Evolutionary conservation across 2,888 invertebrate species (phyloP).

Genomic region (Meta bourneti): DNA sequence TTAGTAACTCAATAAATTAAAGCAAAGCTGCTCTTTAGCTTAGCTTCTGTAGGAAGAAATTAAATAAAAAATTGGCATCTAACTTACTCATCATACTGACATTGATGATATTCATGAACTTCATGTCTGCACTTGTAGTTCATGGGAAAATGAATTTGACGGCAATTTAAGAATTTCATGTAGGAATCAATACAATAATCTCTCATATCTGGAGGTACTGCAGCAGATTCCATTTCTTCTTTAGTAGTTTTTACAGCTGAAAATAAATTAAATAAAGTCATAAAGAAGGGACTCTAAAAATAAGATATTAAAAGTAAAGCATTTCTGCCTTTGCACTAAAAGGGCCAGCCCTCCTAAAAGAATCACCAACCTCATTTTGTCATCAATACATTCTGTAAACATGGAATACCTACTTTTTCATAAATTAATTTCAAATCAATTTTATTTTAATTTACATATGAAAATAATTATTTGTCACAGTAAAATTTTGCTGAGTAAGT

Average conservation of each 20-base stretch:
- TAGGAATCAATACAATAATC: constrained; percentile 68
- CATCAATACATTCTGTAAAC: neutral
- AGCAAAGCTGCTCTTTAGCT: neutral
- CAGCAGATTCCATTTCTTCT: constrained; percentile 70
- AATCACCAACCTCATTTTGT: too few relatives aligned
- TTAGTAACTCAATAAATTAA: too few relatives aligned
- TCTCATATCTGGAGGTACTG: constrained; percentile 19
- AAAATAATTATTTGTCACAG: too few relatives aligned
- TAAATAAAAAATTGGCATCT: neutral
- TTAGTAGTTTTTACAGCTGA: constrained; percentile 55
- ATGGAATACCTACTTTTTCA: neutral
- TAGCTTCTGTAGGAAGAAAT: neutral
- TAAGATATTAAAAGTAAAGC: neutral
- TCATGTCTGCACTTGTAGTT: constrained; percentile 63
- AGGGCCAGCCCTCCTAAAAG: neutral
- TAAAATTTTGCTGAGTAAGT: too few relatives aligned
- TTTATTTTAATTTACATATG: neutral
- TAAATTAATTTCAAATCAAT: neutral
- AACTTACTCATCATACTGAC: constrained; percentile 68
- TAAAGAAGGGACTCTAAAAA: neutral
- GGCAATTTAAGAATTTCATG: constrained; percentile 50
- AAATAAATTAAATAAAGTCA: neutral
- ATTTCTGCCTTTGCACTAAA: neutral
- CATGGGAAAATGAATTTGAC: constrained; percentile 52
- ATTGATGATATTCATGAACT: constrained; percentile 56